Evolutionary conservation across 2,113 vertebrate species (phyloP).

Genomic region (Oncorhynchus nerka): DNA sequence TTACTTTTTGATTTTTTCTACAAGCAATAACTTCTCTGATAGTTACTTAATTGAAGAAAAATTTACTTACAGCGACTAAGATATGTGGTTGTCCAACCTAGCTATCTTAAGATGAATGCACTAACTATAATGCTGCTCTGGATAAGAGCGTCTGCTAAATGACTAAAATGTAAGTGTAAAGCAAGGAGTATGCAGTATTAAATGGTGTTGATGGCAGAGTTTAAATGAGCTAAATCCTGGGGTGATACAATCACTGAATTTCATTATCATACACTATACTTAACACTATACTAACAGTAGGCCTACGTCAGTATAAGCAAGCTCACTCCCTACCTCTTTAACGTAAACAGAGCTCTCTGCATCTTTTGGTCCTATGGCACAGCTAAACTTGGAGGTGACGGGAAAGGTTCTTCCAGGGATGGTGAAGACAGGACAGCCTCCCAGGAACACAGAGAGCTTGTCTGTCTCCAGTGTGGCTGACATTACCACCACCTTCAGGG

Average conservation of each 20-base stretch:
- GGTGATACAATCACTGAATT: neutral
- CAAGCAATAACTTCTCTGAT: no score
- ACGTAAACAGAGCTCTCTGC: conserved; percentile 83
- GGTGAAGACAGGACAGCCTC: conserved; percentile 82
- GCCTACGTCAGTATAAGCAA: neutral
- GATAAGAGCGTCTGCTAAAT: no score
- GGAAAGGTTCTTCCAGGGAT: conserved; percentile 92
- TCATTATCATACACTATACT: neutral
- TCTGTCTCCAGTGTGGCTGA: conserved; percentile 93
- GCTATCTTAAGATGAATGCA: no score
- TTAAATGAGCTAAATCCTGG: no score
- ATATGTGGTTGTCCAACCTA: no score
- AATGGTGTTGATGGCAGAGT: neutral
- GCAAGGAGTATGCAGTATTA: no score
- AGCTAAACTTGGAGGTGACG: conserved; percentile 86
- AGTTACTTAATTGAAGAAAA: no score
- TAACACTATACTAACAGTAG: neutral
- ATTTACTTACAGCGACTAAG: no score
- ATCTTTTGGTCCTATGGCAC: conserved; percentile 87
- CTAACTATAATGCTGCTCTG: no score
- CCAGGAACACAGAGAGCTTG: conserved; percentile 87
- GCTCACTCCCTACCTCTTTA: conserved; percentile 81
- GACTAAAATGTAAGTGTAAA: neutral
- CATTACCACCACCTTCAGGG: conserved; percentile 93
- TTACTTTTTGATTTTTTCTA: no score